Percentiles rank a stretch among this genome's conserved stretches.
These are phyloP conservation scores for Drosophila sproati DNA, from an alignment of 1,140 invertebrate genomes.

Conservation along the genomic window DNA sequence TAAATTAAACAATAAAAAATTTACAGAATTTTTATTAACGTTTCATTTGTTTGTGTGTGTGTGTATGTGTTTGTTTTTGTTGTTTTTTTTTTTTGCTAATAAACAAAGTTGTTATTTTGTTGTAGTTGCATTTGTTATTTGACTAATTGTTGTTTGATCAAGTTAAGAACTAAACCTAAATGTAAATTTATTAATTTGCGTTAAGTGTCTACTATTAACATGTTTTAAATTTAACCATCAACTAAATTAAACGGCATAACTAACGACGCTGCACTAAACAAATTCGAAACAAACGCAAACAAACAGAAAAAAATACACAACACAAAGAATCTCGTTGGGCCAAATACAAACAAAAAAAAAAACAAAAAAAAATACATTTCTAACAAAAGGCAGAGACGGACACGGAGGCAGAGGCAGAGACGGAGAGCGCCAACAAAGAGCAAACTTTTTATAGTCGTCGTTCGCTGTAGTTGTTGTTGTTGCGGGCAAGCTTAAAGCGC, in stretches of 20 bases:
- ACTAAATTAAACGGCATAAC: constrained; percentile 81
- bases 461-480: constrained; percentile 11
- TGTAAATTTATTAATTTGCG: constrained; percentile 59
- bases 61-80: constrained; percentile 28
- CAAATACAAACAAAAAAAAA: constrained; percentile 45
- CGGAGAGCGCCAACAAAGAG: constrained; percentile 48
- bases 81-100: constrained; percentile 67
- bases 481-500: constrained; percentile 51
- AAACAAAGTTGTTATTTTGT: constrained; percentile 55
- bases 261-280: constrained; percentile 79
- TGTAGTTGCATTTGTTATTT: constrained; percentile 64
- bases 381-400: constrained; percentile 49
- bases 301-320: constrained; percentile 45
- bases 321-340: constrained; percentile 50
- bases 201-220: constrained; percentile 77
- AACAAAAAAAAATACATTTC: constrained; percentile 38
- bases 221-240: constrained; percentile 70
- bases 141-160: constrained; percentile 78
- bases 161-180: constrained; percentile 60
- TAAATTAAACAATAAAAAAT: constrained; percentile 82
- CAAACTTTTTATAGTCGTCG: constrained; percentile 36
- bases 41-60: constrained; percentile 36
- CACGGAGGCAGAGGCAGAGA: constrained; percentile 10
- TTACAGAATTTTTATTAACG: constrained; percentile 74
- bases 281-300: constrained; percentile 60